Evolutionary conservation across 2,113 vertebrate species (phyloP), one percentile per base, ranked within the genome.

Genomic region (Mungos mungo): DNA sequence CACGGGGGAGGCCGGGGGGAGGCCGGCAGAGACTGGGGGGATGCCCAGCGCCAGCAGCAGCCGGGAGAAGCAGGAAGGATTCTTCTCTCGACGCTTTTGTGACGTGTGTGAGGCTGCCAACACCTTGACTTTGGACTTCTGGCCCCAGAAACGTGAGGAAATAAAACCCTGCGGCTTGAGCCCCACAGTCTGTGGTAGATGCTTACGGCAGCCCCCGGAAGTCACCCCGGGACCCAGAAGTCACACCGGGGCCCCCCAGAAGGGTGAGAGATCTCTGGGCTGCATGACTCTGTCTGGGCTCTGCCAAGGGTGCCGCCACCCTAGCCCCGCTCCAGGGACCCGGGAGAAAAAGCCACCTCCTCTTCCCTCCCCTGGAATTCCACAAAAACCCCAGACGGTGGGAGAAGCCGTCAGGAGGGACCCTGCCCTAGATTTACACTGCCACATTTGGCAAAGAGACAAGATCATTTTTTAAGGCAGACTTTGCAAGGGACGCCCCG

Each of bases 241-340:
- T 27, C 3, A 21, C 8, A n/a, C 3, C 8, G 1, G 15, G 23
- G 23, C 47, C 38, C 29, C 1, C 10, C 0, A 12, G 77, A 25
- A 21, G 19, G 38, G 29, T 0, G 52, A 79, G 18, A 87, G 18
- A 2, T 31, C 85, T 16, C 63, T 0, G 0, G 0, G 57, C 5
- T 18, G 2, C 25, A 2, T 3, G 35, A 13, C 7, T 6, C 10
- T 6, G n/a, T 16, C 18, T 1, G 9, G 9, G 54, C 29, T 47
- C 29, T 57, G 31, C 12, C 2, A 0, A 1, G 0, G 7, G 15
- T 0, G 38, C 41, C 7, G 25, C 14, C 25, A 5, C 71, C 72
- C 47, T 19, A 3, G 81, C 31, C 68, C 71, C 85, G 12, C 4
- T 27, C 77, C 45, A 1, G 79, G 41, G 21, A 14, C n/a, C 60